These are phyloP conservation scores for Rhodinocichla rosea DNA, from an alignment of 2,113 vertebrate genomes.

Conservation along the genomic window DNA sequence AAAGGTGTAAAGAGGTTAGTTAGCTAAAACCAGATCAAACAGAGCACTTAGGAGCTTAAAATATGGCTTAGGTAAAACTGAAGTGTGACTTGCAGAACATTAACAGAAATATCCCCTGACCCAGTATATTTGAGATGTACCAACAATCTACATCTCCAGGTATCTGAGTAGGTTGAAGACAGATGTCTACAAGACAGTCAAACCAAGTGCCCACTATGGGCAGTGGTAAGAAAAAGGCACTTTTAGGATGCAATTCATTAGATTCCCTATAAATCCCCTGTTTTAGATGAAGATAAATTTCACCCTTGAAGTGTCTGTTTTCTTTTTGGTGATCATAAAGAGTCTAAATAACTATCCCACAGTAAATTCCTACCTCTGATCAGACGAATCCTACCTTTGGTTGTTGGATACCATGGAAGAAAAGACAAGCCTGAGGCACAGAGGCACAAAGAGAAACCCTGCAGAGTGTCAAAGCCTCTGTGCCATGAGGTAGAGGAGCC, in stretches of 20 bases:
- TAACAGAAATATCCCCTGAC: background rate
- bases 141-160: background rate
- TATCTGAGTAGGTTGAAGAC: background rate
- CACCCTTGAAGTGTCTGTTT: background rate
- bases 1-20: background rate
- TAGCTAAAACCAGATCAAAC: background rate
- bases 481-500: background rate
- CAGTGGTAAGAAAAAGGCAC: background rate
- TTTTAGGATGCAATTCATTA: background rate
- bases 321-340: background rate
- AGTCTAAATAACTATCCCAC: background rate
- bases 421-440: background rate
- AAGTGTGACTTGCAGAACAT: background rate
- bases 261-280: background rate
- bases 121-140: background rate
- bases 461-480: background rate
- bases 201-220: too few species aligned
- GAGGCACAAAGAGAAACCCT: background rate
- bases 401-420: rapidly evolving
- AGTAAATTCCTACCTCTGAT: background rate
- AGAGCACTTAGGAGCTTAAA: background rate
- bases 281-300: background rate
- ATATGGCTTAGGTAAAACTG: background rate
- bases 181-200: background rate
- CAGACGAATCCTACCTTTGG: background rate